Conservation (phyloP, 2,888 invertebrate genomes). For the Choristoneura rosaceana region DNA sequence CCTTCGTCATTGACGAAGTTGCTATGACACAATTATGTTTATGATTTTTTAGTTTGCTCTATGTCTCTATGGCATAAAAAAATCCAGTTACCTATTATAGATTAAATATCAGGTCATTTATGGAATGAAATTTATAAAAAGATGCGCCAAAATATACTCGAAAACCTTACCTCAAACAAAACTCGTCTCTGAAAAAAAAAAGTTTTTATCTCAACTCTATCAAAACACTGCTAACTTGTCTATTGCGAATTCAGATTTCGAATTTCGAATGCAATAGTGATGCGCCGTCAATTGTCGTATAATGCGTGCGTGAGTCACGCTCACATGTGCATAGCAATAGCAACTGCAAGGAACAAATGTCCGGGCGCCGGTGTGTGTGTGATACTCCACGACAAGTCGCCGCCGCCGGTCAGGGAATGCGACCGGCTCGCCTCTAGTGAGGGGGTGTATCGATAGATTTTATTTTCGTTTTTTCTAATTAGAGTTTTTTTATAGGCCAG, state of each 20-base stretch:
- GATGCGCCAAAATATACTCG: no score
- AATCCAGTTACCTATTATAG: no score
- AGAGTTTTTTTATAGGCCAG: no score
- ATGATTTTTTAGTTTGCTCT: no score
- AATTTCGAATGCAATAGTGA: constrained; percentile 41
- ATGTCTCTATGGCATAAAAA: no score
- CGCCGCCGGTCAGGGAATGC: constrained; percentile 77
- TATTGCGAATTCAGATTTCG: constrained; percentile 18
- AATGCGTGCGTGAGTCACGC: constrained; percentile 80
- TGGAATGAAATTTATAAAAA: no score
- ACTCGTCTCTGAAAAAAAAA: no score
- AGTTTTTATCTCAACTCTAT: no score
- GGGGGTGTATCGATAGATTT: constrained; percentile 62
- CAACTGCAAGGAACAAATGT: constrained; percentile 71
- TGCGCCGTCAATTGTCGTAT: constrained; percentile 58
- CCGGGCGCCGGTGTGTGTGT: constrained; percentile 63
- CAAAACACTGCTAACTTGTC: not conserved
- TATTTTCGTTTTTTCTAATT: not conserved
- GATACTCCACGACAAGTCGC: constrained; percentile 74
- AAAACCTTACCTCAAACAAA: no score
- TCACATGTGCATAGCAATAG: constrained; percentile 82
- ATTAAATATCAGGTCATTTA: no score
- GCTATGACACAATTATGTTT: no score
- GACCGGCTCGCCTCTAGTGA: constrained; percentile 81
- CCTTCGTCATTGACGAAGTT: no score